Conservation (phyloP, 2,113 vertebrate genomes). For the Grantiella picta region DNA sequence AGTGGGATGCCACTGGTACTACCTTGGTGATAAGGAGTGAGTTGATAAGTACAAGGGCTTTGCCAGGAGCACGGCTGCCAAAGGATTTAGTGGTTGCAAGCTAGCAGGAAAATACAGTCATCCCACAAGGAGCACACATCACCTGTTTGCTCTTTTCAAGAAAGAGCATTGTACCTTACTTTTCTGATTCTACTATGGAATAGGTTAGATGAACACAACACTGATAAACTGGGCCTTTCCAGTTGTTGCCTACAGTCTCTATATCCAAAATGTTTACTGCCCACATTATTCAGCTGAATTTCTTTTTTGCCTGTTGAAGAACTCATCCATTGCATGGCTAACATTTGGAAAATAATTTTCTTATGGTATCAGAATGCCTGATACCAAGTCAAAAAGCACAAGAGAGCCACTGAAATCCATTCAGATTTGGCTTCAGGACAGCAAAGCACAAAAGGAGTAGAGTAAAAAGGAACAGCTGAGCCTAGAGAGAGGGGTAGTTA, state of each 20-base stretch:
- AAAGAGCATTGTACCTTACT: not conserved
- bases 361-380: not conserved
- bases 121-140: not conserved
- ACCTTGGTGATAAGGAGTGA: accelerated
- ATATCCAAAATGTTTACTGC: not conserved
- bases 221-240: not conserved
- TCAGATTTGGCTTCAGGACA: constrained; percentile 10
- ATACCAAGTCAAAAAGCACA: not conserved
- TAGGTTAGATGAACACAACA: not conserved
- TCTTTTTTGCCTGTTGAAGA: not conserved
- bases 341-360: not conserved
- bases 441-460: not conserved
- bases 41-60: not conserved
- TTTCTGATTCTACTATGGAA: not conserved
- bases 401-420: not conserved
- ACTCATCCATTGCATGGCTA: not conserved
- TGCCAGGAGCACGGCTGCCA: not conserved
- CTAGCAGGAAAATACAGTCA: not conserved
- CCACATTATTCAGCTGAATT: not conserved
- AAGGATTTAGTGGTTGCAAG: not conserved
- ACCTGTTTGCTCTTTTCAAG: not conserved
- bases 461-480: constrained; percentile 37
- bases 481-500: not conserved
- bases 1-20: not conserved
- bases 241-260: not conserved